Conservation (phyloP, 2,888 invertebrate genomes). For the Epistrophella euchroma region DNA sequence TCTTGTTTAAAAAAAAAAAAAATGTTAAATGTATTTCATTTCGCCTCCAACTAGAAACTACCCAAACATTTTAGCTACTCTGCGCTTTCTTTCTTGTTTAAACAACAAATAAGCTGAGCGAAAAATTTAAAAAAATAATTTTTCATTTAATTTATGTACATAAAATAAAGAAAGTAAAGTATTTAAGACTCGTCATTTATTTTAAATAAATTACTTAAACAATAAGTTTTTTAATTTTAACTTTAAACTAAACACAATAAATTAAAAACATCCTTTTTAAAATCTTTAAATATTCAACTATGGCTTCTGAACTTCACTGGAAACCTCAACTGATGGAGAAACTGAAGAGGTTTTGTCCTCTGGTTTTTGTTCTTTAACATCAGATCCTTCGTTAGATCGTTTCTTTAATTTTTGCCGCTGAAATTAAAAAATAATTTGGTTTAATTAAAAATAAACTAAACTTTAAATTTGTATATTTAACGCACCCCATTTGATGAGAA, state of each 20-base stretch:
- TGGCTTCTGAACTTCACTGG: conserved; percentile 77
- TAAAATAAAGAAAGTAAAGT: too few relatives aligned
- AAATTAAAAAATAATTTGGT: conserved; percentile 11
- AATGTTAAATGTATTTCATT: too few relatives aligned
- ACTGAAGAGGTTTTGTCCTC: conserved; percentile 78
- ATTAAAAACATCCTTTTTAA: conserved; percentile 18
- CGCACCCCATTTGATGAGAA: conserved; percentile 69
- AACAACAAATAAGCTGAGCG: too few relatives aligned
- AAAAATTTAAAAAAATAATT: too few relatives aligned
- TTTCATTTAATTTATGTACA: too few relatives aligned
- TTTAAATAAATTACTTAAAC: conserved; percentile 72
- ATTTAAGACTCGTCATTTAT: conserved; percentile 37
- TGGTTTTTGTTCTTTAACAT: conserved; percentile 76
- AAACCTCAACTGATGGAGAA: conserved; percentile 81
- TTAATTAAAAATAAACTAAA: not conserved
- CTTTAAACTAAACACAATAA: conserved; percentile 57
- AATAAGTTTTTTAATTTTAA: conserved; percentile 63
- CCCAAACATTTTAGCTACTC: too few relatives aligned
- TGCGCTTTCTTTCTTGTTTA: too few relatives aligned
- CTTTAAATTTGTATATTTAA: conserved; percentile 26
- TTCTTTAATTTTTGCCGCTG: conserved; percentile 80
- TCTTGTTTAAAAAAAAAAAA: too few relatives aligned
- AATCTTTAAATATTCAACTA: conserved; percentile 11
- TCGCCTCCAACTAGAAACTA: too few relatives aligned
- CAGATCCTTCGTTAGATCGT: conserved; percentile 77